Base-by-base conservation (phyloP, 2,797 vertebrate genomes). In the Pogonophryne albipinna region DNA sequence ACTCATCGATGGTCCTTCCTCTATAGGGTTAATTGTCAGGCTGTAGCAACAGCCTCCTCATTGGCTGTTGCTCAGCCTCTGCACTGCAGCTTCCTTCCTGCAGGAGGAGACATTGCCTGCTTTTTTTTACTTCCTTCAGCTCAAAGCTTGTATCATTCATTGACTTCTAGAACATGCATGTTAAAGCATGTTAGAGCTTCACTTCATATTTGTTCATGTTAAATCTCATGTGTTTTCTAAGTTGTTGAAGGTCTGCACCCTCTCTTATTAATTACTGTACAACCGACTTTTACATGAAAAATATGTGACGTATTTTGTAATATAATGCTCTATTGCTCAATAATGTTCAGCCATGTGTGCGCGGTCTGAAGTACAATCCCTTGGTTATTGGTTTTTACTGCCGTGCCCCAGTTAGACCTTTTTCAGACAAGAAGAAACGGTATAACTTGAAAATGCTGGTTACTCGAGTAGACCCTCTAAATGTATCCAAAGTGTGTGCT, bases 41-140 rank as follows among this genome's bases (percentile, higher is more conserved):
- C 77, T 85, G 76, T 91, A 92, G 87, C 88, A 93, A 89, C 89
- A 88, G 88, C 63, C 78, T 82, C 78, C 79, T 82, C 75, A 86
- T 92, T 92, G 90, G 90, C 74, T 85, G 78, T 19, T 56, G 56
- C 73, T 80, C 58, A 78, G 87, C 87, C 81, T 65, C 47, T 82
- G 90, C 66, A 76, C 4, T 89, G 45, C 80, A 4, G 45, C 58
- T 58, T 85, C 10, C 61, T 0, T 7, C 91, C 94, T 86, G 85
- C 80, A 93, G 94, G 90, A 66, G 92, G 94, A 74, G 93, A 86
- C 89, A 86, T 88, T 86, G 85, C 71, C 83, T 74, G 56, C 20
- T 38, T n/a, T 9, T 14, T 51, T 34, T 1, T 38, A 49, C n/a
- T 55, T 2, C 2, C 47, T 62, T 41, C 20, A 49, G 31, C 41